A percentile compares a stretch with the other conserved stretches of the same genome.
Conservation (phyloP, 2,797 vertebrate genomes). For the Tadarida brasiliensis region DNA sequence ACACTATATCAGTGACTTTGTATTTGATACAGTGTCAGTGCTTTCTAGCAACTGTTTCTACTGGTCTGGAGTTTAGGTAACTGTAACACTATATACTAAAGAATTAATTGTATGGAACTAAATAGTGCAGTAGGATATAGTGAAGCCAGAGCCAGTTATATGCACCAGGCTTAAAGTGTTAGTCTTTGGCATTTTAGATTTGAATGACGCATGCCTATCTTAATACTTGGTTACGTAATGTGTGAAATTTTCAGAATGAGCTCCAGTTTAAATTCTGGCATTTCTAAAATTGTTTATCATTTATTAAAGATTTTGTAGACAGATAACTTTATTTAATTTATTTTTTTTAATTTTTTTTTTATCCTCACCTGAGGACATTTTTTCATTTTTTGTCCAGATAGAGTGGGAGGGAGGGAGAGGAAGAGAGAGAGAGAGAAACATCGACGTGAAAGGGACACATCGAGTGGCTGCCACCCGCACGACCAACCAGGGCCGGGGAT, state of each 20-base stretch:
- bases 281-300: slow-evolving; percentile 8
- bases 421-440: no score
- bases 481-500: no score
- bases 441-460: no score
- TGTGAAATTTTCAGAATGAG: neutral
- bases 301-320: slow-evolving; percentile 45
- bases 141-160: neutral
- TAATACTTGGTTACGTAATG: neutral
- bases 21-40: neutral
- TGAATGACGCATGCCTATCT: neutral
- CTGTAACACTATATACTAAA: neutral
- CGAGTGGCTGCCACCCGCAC: no score
- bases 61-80: neutral
- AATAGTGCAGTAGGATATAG: neutral
- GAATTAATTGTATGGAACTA: neutral
- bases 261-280: neutral
- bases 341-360: no score
- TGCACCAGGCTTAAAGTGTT: neutral
- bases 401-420: no score
- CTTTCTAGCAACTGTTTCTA: neutral
- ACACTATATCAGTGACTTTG: neutral
- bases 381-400: no score
- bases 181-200: neutral
- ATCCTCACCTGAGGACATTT: no score
- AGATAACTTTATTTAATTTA: slow-evolving; percentile 49